Conservation (phyloP, 1,140 invertebrate genomes). For the Drosophila sp. region DNA sequence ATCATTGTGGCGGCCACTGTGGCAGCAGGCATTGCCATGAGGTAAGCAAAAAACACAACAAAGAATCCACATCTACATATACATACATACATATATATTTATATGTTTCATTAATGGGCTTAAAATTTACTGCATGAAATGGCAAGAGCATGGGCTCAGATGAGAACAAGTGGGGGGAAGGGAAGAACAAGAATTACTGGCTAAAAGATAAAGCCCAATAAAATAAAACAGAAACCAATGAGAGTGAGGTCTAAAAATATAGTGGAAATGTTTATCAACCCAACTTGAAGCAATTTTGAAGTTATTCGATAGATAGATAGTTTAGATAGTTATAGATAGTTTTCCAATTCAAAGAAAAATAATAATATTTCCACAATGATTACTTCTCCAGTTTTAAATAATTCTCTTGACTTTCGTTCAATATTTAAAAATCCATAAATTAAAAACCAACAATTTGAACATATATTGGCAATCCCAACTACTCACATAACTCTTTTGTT, state of each 20-base stretch:
- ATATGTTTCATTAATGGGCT: background rate
- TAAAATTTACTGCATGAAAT: constrained; percentile 3
- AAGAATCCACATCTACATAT: too few species aligned
- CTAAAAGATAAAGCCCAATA: background rate
- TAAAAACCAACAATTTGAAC: too few species aligned
- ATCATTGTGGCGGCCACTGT: constrained; percentile 71
- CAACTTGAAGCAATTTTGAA: too few species aligned
- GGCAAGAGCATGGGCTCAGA: background rate
- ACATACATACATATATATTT: background rate
- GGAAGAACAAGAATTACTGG: background rate
- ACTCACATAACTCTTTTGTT: background rate
- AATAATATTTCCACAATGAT: too few species aligned
- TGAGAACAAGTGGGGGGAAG: background rate
- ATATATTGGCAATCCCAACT: too few species aligned
- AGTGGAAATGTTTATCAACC: too few species aligned
- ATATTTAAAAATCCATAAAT: background rate
- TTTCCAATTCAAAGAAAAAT: too few species aligned
- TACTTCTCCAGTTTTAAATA: too few species aligned
- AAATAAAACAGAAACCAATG: too few species aligned
- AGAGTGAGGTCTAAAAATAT: too few species aligned
- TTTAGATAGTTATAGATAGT: too few species aligned
- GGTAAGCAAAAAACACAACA: constrained; percentile 56
- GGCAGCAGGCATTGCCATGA: constrained; percentile 70
- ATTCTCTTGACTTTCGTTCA: background rate
- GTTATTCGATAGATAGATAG: too few species aligned